Percentiles rank a stretch among this genome's conserved stretches.
phyloP scores from a whole-genome alignment of 2,797 vertebrate species.

The Remorina albescens region DNA sequence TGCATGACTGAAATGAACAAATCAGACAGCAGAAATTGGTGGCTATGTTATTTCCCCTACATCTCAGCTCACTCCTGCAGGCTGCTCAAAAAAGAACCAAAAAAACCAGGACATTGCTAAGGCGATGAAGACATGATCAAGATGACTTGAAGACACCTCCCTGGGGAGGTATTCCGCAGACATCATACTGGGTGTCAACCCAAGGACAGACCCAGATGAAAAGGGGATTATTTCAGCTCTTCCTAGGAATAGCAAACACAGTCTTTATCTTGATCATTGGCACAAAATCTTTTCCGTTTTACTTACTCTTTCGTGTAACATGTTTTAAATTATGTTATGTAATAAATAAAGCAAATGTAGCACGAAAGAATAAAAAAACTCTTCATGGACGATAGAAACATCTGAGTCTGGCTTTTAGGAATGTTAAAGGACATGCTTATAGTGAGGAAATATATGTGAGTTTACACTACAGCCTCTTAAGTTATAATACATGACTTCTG shows the following conservation, averaged over 20 bases:
- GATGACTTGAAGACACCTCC: conserved; percentile 20
- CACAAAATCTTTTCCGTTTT: neutral
- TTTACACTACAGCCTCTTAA: neutral
- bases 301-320: neutral
- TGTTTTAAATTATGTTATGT: neutral
- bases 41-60: neutral
- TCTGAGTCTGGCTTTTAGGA: conserved; percentile 12
- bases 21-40: neutral
- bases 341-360: neutral
- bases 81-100: neutral
- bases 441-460: neutral
- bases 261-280: neutral
- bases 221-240: conserved; percentile 33
- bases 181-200: conserved; percentile 33
- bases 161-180: conserved; percentile 18
- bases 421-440: conserved; percentile 6
- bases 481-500: conserved; percentile 3
- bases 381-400: neutral
- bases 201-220: conserved; percentile 41
- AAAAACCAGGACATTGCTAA: conserved; percentile 8
- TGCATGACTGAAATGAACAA: neutral
- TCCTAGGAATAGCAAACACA: conserved; percentile 24
- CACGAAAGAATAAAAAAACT: neutral
- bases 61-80: neutral
- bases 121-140: conserved; percentile 11